Conservation (phyloP, 2,888 invertebrate genomes). For the Napeogenes sylphis region DNA sequence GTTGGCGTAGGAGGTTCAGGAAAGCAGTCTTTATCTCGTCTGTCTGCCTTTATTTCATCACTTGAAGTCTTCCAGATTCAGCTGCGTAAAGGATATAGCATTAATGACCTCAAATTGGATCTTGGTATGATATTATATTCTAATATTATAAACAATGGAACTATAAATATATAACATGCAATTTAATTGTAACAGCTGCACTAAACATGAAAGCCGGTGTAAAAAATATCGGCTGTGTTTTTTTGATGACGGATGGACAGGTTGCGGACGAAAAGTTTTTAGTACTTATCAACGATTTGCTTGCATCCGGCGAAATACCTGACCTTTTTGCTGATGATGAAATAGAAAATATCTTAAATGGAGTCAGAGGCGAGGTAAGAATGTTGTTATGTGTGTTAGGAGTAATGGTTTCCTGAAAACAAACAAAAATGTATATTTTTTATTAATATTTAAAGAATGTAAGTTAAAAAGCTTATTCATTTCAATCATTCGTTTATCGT, state of each 20-base stretch:
- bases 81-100: slow-evolving; percentile 91
- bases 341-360: slow-evolving; percentile 88
- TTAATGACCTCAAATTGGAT: slow-evolving; percentile 87
- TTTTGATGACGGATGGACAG: slow-evolving; percentile 96
- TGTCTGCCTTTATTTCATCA: slow-evolving; percentile 93
- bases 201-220: slow-evolving; percentile 93
- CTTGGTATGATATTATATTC: slow-evolving; percentile 49
- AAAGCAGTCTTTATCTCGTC: slow-evolving; percentile 92
- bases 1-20: slow-evolving; percentile 97
- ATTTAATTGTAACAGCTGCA: slow-evolving; percentile 65
- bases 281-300: slow-evolving; percentile 93
- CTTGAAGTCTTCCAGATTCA: slow-evolving; percentile 96
- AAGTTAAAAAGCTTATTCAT: no score
- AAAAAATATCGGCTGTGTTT: slow-evolving; percentile 90
- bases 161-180: not conserved
- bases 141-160: not conserved
- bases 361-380: slow-evolving; percentile 83
- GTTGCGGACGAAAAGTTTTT: slow-evolving; percentile 93
- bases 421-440: no score
- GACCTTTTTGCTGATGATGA: slow-evolving; percentile 95
- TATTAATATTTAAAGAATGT: no score
- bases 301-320: slow-evolving; percentile 95
- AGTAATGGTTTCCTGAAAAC: no score
- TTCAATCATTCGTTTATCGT: no score
- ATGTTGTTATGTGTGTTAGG: not conserved